Base-by-base conservation (phyloP, 1,140 invertebrate species). In the Pectinophora gossypiella region DNA sequence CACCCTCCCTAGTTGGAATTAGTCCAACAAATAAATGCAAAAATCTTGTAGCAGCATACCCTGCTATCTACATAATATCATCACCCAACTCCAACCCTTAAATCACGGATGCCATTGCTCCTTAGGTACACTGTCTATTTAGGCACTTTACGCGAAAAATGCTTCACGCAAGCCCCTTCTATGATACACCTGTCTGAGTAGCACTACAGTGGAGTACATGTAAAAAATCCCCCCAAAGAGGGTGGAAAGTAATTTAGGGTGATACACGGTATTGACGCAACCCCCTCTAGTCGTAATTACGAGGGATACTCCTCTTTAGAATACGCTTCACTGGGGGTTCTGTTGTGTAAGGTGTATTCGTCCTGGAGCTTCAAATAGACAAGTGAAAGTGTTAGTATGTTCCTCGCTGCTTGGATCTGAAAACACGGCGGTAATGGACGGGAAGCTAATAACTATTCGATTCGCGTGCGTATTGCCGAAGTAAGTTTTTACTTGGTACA, bases 191-290 rank as follows among this genome's bases (percentile, higher is more conserved):
- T 40, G 38, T 40, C 38, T 38, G 3, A 50, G 22, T 50, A 19
- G 13, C 36, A 12, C 20, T 20, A 27, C 48, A 58, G 48, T 43
- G 59, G 44, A 32, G 22, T n/a, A 46, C 46, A 54, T 38, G 48
- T 52, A 60, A 56, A 60, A 56, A 61, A 61, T 21, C 51, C 47
- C 56, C 64, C 58, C 58, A 38, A 10, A 43, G 35, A 54, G 68
- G 61, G 61, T 44, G 61, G 54, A 64, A 61, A 67, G 57, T 67
- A 68, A 68, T 68, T 71, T 71, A 68, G 64, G 68, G 68, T 68
- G 62, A 65, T 67, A 64, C 61, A 61, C 56, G 38, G 56, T 58
- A 61, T 59, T 60, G 54, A 58, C 42, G 52, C 57, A 40, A 19
- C 43, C 52, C 55, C 54, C 51, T 54, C 42, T 38, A 1, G 9